These are phyloP conservation scores for Hyles euphorbiae DNA, from an alignment of 1,140 invertebrate species.

Conservation along the genomic window DNA sequence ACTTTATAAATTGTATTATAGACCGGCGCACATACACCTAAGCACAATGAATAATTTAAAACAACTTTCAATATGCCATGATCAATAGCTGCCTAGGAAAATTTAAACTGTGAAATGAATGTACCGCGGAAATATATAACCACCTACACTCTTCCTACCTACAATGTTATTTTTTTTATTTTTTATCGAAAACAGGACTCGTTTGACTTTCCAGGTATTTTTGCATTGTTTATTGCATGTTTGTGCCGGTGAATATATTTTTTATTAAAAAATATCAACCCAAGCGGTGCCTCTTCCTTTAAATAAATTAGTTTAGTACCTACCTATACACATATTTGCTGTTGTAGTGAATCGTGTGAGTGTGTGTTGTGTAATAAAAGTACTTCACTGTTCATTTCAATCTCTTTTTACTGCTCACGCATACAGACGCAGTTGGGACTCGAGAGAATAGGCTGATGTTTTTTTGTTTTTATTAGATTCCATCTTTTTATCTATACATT, in stretches of 20 bases:
- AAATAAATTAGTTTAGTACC: constrained; percentile 42
- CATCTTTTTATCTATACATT: constrained; percentile 48
- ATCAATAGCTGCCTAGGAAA: too few relatives aligned
- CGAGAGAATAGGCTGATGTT: constrained; percentile 44
- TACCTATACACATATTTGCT: constrained; percentile 3
- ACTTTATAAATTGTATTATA: constrained; percentile 67
- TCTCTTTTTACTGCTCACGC: constrained; percentile 49
- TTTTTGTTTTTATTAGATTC: constrained; percentile 62
- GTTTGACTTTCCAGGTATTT: too few relatives aligned
- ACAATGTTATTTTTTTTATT: too few relatives aligned
- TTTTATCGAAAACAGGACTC: too few relatives aligned
- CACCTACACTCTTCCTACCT: too few relatives aligned
- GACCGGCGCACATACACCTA: constrained; percentile 35
- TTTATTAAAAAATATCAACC: constrained; percentile 28
- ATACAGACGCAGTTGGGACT: constrained; percentile 38
- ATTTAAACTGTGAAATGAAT: too few relatives aligned
- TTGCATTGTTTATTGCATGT: too few relatives aligned
- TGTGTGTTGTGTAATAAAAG: constrained; percentile 8
- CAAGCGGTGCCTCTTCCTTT: constrained; percentile 40
- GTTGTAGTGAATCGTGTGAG: neutral
- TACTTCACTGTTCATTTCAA: constrained; percentile 38
- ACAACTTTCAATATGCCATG: neutral
- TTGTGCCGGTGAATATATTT: too few relatives aligned
- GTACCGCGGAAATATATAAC: too few relatives aligned
- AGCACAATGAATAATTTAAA: constrained; percentile 4